Base-by-base conservation (phyloP, 2,113 vertebrate genomes). In the Orthochromis indermauri region DNA sequence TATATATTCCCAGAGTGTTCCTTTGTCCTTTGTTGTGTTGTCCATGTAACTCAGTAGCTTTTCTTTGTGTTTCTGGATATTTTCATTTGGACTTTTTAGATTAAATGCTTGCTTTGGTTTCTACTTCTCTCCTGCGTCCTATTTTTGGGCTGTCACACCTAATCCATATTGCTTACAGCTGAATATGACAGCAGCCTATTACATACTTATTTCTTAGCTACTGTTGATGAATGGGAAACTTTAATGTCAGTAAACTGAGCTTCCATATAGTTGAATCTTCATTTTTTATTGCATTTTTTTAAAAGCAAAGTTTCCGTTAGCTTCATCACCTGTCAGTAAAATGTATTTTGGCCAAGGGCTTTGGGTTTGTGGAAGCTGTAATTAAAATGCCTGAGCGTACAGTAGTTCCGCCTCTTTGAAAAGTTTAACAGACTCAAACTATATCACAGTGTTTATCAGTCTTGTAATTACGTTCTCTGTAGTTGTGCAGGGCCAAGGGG, bases 401-500 rank as follows among this genome's bases (percentile, higher is more conserved):
- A 28, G 66, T 78, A 54, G n/a, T 87, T 81, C 21, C 4, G 5
- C 31, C 28, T 82, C 61, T 85, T 49, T 80, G 31, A 42, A 49
- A 57, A 71, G 45, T 26, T 78, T 78, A 49, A 78, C 45, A 78
- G 45, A 49, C 73, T 78, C 73, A 78, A 78, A 51, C 45, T 78
- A 78, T 78, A 78, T 78, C 73, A 78, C 73, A 78, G 57, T 81
- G 81, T 88, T 91, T 87, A 91, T 92, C 89, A 78, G 61, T 83
- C 83, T 88, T 91, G 90, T 94, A 92, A 95, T 93, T 93, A 89
- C 54, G 85, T 86, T 86, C 86, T 82, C 73, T 82, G 21, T 80
- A 42, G 89, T 37, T 73, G 90, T 57, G 91, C 19, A 9, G 63
- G 86, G 89, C 90, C 89, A 57, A 11, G 26, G 91, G 90, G 92